A percentile compares a stretch with the other conserved stretches of the same genome.
phyloP scores from a whole-genome alignment of 2,113 vertebrate genomes.

The Pao palembangensis region DNA sequence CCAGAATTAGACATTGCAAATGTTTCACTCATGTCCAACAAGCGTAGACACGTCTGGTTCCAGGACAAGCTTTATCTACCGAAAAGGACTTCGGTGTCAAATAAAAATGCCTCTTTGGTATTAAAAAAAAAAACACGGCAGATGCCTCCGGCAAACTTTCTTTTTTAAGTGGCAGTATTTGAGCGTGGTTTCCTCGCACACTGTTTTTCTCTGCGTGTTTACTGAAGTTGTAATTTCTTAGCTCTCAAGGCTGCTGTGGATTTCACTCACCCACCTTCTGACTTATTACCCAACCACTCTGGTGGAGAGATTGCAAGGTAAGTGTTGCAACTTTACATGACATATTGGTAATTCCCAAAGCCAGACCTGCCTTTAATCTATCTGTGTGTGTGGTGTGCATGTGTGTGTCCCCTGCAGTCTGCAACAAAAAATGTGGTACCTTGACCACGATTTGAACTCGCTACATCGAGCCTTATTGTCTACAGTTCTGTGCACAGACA shows the following conservation, averaged over 20 bases:
- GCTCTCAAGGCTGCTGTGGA: slow-evolving; percentile 6
- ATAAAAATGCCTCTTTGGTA: too few species aligned
- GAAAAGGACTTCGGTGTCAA: too few species aligned
- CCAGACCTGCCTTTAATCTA: slow-evolving; percentile 16
- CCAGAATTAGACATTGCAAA: too few species aligned
- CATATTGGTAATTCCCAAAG: slow-evolving; percentile 7
- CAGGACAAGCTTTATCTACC: too few species aligned
- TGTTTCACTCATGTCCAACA: too few species aligned
- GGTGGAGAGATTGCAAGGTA: slow-evolving; percentile 6
- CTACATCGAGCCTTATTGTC: slow-evolving; percentile 45
- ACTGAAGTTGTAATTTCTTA: too few species aligned
- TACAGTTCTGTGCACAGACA: slow-evolving; percentile 16
- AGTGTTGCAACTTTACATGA: slow-evolving; percentile 11
- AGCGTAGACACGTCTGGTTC: too few species aligned
- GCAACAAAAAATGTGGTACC: slow-evolving; percentile 36
- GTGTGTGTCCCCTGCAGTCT: slow-evolving; percentile 18
- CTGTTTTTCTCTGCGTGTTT: too few species aligned
- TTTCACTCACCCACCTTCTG: background rate
- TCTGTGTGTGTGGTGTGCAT: slow-evolving; percentile 13
- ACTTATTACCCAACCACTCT: background rate
- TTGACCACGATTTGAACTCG: slow-evolving; percentile 53
- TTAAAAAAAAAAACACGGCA: too few species aligned
- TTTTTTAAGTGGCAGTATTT: too few species aligned
- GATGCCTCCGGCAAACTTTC: too few species aligned
- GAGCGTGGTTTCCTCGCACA: too few species aligned